Evolutionary conservation across 2,797 vertebrate genomes (phyloP).

Genomic region (Gallirallus australis): DNA sequence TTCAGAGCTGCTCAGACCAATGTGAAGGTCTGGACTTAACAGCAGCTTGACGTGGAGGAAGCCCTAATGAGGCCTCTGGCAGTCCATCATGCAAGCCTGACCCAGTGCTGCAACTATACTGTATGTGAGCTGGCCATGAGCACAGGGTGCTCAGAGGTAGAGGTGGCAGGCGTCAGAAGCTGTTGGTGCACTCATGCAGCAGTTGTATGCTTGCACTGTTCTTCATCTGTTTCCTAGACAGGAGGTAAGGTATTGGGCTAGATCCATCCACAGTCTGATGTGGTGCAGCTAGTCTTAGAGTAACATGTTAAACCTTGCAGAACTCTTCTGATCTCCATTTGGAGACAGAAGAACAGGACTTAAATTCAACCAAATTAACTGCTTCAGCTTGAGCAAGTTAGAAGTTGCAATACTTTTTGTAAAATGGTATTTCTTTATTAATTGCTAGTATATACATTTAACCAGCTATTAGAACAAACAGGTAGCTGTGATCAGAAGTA

Average conservation of each 20-base stretch:
- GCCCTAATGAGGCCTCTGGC: background rate
- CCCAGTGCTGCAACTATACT: background rate
- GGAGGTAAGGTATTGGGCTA: background rate
- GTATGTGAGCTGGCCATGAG: background rate
- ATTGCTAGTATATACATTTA: background rate
- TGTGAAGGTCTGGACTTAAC: background rate
- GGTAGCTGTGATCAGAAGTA: background rate
- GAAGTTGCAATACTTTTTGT: background rate
- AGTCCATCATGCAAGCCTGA: background rate
- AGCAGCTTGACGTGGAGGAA: background rate
- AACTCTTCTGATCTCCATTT: background rate
- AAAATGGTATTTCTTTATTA: background rate
- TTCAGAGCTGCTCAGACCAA: background rate
- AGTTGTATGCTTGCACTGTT: background rate
- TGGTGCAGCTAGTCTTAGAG: background rate
- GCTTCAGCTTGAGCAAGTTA: background rate
- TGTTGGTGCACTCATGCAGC: background rate
- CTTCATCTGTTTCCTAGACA: background rate
- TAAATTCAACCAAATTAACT: background rate
- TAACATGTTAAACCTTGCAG: background rate
- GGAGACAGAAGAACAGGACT: background rate
- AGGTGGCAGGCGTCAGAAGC: background rate
- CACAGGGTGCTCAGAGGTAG: background rate
- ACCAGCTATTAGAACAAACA: background rate
- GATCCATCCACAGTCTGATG: background rate